Percentiles rank a stretch among this genome's conserved stretches.
These are phyloP conservation scores for Eupelmus urozonus DNA, from an alignment of 2,888 invertebrate genomes.

Conservation along the genomic window DNA sequence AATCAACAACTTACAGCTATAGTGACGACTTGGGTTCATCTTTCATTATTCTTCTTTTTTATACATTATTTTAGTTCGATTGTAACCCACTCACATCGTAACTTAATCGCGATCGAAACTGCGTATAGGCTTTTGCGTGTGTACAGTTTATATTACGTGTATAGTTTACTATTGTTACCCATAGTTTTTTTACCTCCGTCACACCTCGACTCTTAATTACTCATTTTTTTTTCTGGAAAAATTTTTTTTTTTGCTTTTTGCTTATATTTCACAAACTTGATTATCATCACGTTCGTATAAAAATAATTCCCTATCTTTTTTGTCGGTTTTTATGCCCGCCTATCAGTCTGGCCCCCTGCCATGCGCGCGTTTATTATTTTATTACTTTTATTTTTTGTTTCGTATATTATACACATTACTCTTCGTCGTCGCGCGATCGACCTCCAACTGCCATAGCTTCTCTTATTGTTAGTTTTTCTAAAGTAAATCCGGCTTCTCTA, in stretches of 20 bases:
- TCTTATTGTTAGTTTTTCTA: background rate
- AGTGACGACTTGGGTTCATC: conserved; percentile 50
- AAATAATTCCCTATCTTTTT: conserved; percentile 68
- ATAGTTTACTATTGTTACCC: conserved; percentile 15
- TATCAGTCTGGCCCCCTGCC: conserved; percentile 52
- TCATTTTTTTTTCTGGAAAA: conserved; percentile 48
- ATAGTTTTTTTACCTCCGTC: conserved; percentile 38
- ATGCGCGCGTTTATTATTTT: background rate
- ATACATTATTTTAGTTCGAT: conserved; percentile 38
- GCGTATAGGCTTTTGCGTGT: conserved; percentile 49
- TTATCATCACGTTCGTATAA: conserved; percentile 72
- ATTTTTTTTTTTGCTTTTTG: conserved; percentile 43
- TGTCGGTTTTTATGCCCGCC: conserved; percentile 34
- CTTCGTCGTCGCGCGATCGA: conserved; percentile 23
- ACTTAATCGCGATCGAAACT: conserved; percentile 44
- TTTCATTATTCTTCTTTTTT: conserved; percentile 21
- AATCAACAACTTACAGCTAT: conserved; percentile 58
- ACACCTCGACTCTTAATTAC: conserved; percentile 34
- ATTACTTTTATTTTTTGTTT: background rate
- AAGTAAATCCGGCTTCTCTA: background rate
- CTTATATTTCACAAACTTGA: conserved; percentile 63
- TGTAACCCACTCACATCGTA: conserved; percentile 4
- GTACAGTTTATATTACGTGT: conserved; percentile 19
- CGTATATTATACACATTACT: conserved; percentile 17
- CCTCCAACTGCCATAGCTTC: background rate